Evolutionary conservation across 2,113 vertebrate species (phyloP).

Genomic region (Deroptyus accipitrinus): DNA sequence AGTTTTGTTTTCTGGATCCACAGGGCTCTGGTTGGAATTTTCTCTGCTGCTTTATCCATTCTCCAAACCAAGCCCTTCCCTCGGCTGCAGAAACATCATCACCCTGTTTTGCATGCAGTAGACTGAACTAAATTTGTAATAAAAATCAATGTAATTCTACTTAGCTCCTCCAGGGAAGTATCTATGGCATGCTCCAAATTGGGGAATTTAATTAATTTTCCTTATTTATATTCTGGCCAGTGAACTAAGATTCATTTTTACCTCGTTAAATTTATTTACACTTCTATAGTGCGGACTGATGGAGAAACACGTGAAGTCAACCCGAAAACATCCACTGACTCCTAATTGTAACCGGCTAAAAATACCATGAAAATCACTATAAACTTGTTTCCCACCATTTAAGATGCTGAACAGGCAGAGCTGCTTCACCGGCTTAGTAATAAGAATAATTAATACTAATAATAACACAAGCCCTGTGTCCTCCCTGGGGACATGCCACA

Average conservation of each 20-base stretch:
- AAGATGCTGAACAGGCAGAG: neutral
- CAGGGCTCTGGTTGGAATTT: neutral
- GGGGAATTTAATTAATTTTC: constrained; percentile 15
- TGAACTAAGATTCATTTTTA: neutral
- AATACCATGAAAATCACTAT: neutral
- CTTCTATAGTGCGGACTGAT: neutral
- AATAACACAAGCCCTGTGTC: neutral
- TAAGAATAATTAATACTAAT: neutral
- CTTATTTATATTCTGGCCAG: constrained; percentile 17
- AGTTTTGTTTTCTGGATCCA: no score
- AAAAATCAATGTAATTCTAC: neutral
- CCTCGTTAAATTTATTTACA: neutral
- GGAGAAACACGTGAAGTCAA: neutral
- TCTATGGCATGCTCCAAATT: neutral
- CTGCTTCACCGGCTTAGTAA: neutral
- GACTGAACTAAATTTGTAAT: neutral
- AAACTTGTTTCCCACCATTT: neutral
- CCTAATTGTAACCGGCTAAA: neutral
- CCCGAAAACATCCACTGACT: neutral
- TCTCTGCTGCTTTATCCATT: neutral
- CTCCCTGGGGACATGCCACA: rapidly evolving
- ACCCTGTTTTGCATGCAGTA: rapidly evolving
- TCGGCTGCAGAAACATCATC: neutral
- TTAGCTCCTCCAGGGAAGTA: neutral
- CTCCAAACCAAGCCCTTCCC: neutral